Conservation (phyloP, 2,113 vertebrate genomes). For the Irena cyanogastra region DNA sequence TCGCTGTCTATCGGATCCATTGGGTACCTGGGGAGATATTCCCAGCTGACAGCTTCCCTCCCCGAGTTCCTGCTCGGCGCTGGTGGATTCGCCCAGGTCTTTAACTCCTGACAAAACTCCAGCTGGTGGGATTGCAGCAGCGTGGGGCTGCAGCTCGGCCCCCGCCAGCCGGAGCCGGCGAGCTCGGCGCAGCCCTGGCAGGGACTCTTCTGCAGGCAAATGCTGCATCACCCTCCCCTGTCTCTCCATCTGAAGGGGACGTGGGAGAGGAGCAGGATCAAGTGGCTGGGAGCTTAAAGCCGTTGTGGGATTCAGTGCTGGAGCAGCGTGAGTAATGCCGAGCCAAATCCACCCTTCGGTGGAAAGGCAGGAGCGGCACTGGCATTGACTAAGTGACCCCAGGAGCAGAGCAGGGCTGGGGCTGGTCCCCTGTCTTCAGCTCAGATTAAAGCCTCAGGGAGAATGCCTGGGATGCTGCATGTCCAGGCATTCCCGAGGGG, state of each 20-base stretch:
- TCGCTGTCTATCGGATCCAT: constrained; percentile 11
- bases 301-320: constrained; percentile 5
- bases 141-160: constrained; percentile 21
- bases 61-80: neutral
- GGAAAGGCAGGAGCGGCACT: neutral
- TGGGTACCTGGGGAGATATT: neutral
- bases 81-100: neutral
- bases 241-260: constrained; percentile 45
- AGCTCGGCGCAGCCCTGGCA: constrained; percentile 51
- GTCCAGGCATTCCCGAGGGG: neutral
- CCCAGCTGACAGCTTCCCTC: neutral
- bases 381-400: neutral
- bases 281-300: constrained; percentile 39
- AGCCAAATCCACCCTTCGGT: neutral
- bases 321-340: neutral
- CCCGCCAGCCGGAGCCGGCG: neutral
- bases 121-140: constrained; percentile 9
- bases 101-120: neutral
- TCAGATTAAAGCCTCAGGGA: neutral
- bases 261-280: constrained; percentile 44
- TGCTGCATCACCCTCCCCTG: constrained; percentile 56
- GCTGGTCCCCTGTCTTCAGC: neutral
- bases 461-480: neutral
- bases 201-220: constrained; percentile 53
- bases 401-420: neutral